phyloP scores from a whole-genome alignment of 2,113 vertebrate species.

The Poeciliopsis prolifica region DNA sequence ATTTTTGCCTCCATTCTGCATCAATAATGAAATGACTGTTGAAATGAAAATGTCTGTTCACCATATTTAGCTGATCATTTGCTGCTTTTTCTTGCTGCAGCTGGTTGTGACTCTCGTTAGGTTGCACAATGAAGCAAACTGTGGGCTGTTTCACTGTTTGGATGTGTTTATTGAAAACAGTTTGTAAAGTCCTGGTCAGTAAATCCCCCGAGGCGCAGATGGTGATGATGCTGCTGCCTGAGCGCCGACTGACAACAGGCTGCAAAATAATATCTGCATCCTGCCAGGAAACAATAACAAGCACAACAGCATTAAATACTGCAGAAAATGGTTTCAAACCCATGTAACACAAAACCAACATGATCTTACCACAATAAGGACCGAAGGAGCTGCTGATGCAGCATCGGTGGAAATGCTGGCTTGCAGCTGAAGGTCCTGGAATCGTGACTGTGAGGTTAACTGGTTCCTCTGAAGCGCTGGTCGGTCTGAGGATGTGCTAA shows the following conservation, averaged over 20 bases:
- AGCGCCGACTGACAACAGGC: not conserved
- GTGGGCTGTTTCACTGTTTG: conserved; percentile 37
- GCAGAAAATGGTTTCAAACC: too few species aligned
- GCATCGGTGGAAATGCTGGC: not conserved
- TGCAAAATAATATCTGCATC: not conserved
- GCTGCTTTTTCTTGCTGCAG: too few species aligned
- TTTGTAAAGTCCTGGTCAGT: conserved; percentile 36
- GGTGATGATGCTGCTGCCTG: conserved; percentile 25
- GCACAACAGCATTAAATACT: not conserved
- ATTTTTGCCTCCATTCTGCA: too few species aligned
- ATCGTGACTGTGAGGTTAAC: too few species aligned
- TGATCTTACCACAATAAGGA: not conserved
- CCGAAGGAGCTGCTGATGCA: not conserved
- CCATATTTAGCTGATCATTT: not conserved
- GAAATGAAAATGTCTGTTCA: too few species aligned
- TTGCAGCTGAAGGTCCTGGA: not conserved
- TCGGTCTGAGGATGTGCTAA: too few species aligned
- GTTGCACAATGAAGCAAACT: not conserved
- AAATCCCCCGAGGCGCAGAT: conserved; percentile 53
- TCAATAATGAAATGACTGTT: too few species aligned
- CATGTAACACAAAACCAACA: not conserved
- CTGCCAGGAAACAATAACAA: not conserved
- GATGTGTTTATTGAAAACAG: conserved; percentile 60
- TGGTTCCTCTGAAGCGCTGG: too few species aligned
- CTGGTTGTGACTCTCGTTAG: not conserved